Base-by-base conservation (phyloP, 1,140 invertebrate species). In the Zaprionus nigranus region DNA sequence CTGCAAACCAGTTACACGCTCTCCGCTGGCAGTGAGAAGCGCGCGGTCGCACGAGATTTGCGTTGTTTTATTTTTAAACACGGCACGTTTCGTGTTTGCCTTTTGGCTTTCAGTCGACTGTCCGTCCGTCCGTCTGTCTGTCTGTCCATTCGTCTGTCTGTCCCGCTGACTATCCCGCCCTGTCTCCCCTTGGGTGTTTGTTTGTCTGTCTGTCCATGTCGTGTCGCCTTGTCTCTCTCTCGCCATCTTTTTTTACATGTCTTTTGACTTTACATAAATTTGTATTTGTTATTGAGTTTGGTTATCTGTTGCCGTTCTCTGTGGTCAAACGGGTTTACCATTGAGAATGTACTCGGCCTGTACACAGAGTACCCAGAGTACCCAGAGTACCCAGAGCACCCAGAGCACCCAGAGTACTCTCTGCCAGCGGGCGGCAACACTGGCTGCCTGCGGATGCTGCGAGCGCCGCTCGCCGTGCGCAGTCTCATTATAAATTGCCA, bases 51-150 rank as follows among this genome's bases (percentile, higher is more conserved):
- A 86, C 83, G 83, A 86, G 82, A 86, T 86, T 87, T 86, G 72
- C 70, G 82, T 85, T 86, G 82, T 85, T 86, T 85, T 85, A 85
- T 84, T 85, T 84, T 85, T 82, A 86, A 85, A 85, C 78, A 67
- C 79, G 83, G 82, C 82, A 86, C 82, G 82, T 86, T 86, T 86
- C 80, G 83, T 87, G 72, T 87, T 86, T 82, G 76, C 82, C 65
- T 78, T 75, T 73, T 67, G 61, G 65, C 36, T 77, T 74, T 68
- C 70, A 49, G 57, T 46, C 53, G 30, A 26, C 20, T 7, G 40
- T 11, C 46, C 30, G 17, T n/a, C 28, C 34, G 53, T 49, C 71
- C n/a, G n/a, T 54, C 28, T 22, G 49, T 38, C 49, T 1, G 36
- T 49, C 43, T 58, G 49, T 17, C 17, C 1, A 1, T 17, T 1